phyloP scores from a whole-genome alignment of 1,140 invertebrate genomes.

The Brachystomella parvula region DNA sequence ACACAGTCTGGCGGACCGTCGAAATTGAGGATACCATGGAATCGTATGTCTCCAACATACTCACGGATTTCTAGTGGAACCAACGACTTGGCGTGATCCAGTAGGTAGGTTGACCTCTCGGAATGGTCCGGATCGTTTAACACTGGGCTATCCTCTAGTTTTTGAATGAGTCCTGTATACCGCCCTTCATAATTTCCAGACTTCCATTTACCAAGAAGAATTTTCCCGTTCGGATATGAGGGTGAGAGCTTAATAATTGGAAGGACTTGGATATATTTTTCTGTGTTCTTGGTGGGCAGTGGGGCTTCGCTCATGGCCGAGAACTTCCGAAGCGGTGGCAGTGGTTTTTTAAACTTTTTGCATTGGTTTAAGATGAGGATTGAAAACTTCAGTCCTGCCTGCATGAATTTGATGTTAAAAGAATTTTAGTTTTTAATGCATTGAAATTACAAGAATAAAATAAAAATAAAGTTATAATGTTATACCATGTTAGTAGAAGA shows the following conservation, averaged over 20 bases:
- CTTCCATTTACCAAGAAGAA: not conserved
- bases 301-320: too few species aligned
- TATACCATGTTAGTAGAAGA: too few species aligned
- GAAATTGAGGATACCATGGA: not conserved
- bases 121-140: not conserved
- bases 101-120: not conserved
- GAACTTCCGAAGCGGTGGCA: too few species aligned
- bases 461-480: not conserved
- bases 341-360: not conserved
- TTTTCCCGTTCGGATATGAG: constrained; percentile 1
- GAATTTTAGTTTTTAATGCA: too few species aligned
- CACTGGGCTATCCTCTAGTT: not conserved
- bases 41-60: not conserved
- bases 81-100: not conserved
- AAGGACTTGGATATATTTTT: not conserved
- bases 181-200: not conserved
- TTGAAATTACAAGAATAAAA: too few species aligned
- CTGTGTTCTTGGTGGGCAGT: not conserved
- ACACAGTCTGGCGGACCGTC: not conserved
- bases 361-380: not conserved
- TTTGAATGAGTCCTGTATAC: constrained; percentile 4
- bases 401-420: too few species aligned
- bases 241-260: not conserved
- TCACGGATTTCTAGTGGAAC: constrained; percentile 6
- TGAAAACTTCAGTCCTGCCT: not conserved